phyloP scores from a whole-genome alignment of 2,888 invertebrate species.

The Parascotia fuliginaria region DNA sequence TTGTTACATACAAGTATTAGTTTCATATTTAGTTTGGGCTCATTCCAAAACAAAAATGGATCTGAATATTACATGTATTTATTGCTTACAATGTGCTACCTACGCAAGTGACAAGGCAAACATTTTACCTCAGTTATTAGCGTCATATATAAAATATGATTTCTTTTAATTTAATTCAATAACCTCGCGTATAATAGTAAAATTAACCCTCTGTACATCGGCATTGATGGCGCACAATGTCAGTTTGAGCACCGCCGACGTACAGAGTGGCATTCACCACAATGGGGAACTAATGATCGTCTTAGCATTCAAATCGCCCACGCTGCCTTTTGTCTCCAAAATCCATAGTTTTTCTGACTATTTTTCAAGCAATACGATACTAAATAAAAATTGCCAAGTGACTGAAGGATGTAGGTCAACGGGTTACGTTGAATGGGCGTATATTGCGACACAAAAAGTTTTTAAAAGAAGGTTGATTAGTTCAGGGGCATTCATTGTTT shows the following conservation, averaged over 20 bases:
- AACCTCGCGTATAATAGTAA: conserved; percentile 41
- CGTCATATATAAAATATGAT: conserved; percentile 31
- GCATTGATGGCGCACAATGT: conserved; percentile 32
- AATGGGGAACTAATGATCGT: conserved; percentile 80
- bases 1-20: not conserved
- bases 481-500: conserved; percentile 66
- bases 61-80: conserved; percentile 8
- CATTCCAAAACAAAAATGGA: not conserved
- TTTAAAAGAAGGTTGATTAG: conserved; percentile 57
- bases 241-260: conserved; percentile 65
- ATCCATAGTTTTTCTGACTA: conserved; percentile 72
- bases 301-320: conserved; percentile 83
- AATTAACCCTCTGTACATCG: conserved; percentile 37
- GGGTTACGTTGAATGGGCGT: conserved; percentile 60
- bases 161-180: conserved; percentile 43
- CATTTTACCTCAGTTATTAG: conserved; percentile 20
- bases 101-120: conserved; percentile 17
- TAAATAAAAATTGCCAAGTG: conserved; percentile 59
- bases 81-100: conserved; percentile 14
- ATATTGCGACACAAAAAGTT: conserved; percentile 60
- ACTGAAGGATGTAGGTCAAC: conserved; percentile 79
- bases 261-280: conserved; percentile 46
- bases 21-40: not conserved
- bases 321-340: conserved; percentile 80
- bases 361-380: conserved; percentile 79